Base-by-base conservation (phyloP, 92 coral and sea anemone genomes). In the Phymanthus crucifer region DNA sequence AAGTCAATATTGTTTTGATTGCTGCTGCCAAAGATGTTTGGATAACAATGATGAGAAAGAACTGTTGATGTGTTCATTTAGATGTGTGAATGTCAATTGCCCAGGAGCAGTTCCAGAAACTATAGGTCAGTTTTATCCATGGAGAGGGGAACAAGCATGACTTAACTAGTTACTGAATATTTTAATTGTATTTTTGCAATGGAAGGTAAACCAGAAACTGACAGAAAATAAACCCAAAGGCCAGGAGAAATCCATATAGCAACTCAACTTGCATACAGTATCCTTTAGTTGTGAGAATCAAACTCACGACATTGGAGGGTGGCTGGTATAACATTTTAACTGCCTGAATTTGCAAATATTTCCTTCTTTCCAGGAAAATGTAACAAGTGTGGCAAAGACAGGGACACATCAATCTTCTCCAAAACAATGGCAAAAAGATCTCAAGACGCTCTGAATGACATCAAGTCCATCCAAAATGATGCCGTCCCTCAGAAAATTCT, bases 1-100 rank as follows among this genome's bases (percentile, higher is more conserved):
- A 67, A 86, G 83, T 19, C 99, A 87, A 72, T 96, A 93, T 84
- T 75, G 78, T 45, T 96, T 96, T 86, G 92, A 83, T 23, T 96
- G 99, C 65, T n/a, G 67, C 33, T 96, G 99, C 69, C 26, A 58
- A 16, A 88, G 78, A 54, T 96, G 99, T 58, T 13, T 64, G 43
- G 74, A 82, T 68, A 66, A 80, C 8, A 83, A 85, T 58, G 88
- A 85, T 16, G 29, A 18, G 17, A 61, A 61, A 61, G 98, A 94
- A 52, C 80, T 88, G 45, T 75, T 87, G 45, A 84, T 96, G 91
- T 65, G 79, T 46, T 84, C 94, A 37, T 66, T 87, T 72, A 81
- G 74, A 72, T 96, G 99, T 45, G 81, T 82, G 78, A 80, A 83
- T 31, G 54, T n/a, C 8, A 71, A 73, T 12, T 94, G 98, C 64